Evolutionary conservation across 2,888 invertebrate genomes (phyloP).

Genomic region (Metopia argyrocephala): DNA sequence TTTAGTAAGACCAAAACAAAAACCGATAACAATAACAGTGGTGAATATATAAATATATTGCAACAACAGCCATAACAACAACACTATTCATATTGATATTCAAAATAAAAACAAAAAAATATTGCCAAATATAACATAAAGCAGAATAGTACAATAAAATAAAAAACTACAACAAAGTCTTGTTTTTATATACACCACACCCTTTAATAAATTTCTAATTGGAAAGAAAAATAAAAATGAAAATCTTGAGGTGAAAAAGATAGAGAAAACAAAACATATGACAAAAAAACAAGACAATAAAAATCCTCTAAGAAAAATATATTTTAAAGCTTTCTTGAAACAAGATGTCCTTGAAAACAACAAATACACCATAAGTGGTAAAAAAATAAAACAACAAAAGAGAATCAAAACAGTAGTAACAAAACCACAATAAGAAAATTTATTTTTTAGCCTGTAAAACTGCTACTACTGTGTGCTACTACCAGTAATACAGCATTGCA

Average conservation of each 20-base stretch:
- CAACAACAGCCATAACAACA: slow-evolving; percentile 12
- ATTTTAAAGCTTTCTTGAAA: background rate
- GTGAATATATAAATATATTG: background rate
- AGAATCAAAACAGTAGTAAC: slow-evolving; percentile 10
- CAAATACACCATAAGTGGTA: background rate
- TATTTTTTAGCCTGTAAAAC: background rate
- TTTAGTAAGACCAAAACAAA: slow-evolving; percentile 55
- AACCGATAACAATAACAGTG: slow-evolving; percentile 31
- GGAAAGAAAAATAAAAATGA: background rate
- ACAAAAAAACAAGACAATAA: background rate
- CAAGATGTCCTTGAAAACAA: slow-evolving; percentile 41
- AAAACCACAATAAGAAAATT: slow-evolving; percentile 8
- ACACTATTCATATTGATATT: background rate
- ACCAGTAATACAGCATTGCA: slow-evolving; percentile 6
- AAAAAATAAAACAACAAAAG: slow-evolving; percentile 36
- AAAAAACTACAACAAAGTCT: background rate
- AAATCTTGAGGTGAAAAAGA: background rate
- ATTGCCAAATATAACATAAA: slow-evolving; percentile 19
- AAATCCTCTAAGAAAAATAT: background rate
- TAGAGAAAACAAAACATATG: background rate
- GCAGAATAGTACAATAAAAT: background rate
- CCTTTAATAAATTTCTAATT: slow-evolving; percentile 36
- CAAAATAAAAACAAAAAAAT: background rate
- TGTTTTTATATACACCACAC: slow-evolving; percentile 40
- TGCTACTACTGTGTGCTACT: background rate